These are phyloP conservation scores for Conus ventricosus DNA, from an alignment of 1,140 invertebrate genomes.

Conservation along the genomic window DNA sequence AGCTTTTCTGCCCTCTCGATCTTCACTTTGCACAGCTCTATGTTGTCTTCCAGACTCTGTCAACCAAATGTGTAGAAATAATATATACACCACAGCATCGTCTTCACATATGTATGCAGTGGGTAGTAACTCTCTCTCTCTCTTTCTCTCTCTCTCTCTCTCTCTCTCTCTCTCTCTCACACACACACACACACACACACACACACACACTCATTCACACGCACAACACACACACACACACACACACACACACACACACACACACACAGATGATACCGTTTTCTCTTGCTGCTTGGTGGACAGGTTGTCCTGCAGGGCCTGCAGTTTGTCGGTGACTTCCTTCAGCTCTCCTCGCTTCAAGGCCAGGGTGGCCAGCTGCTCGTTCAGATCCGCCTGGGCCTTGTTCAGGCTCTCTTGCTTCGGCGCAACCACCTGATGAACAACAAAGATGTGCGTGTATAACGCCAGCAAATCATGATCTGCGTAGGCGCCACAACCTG, in stretches of 20 bases:
- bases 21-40: slow-evolving; percentile 73
- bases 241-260: not conserved
- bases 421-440: slow-evolving; percentile 69
- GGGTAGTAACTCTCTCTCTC: too few relatives aligned
- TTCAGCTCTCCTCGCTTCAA: slow-evolving; percentile 72
- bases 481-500: slow-evolving; percentile 73
- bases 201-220: not conserved
- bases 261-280: slow-evolving; percentile 53
- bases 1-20: slow-evolving; percentile 73
- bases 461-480: not conserved
- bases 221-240: not conserved
- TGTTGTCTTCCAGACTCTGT: slow-evolving; percentile 73
- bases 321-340: slow-evolving; percentile 70
- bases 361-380: slow-evolving; percentile 69
- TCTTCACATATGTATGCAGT: not conserved
- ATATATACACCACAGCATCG: too few relatives aligned
- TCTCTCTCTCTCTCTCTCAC: not conserved
- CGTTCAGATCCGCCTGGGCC: slow-evolving; percentile 67
- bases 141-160: too few relatives aligned
- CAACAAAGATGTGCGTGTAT: not conserved
- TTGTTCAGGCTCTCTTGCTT: slow-evolving; percentile 69
- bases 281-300: slow-evolving; percentile 72
- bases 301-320: slow-evolving; percentile 68
- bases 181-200: not conserved
- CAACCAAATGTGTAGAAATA: not conserved